Conservation (phyloP, 35 echinoderm and acorn worm species). For the Eucidaris tribuloides region DNA sequence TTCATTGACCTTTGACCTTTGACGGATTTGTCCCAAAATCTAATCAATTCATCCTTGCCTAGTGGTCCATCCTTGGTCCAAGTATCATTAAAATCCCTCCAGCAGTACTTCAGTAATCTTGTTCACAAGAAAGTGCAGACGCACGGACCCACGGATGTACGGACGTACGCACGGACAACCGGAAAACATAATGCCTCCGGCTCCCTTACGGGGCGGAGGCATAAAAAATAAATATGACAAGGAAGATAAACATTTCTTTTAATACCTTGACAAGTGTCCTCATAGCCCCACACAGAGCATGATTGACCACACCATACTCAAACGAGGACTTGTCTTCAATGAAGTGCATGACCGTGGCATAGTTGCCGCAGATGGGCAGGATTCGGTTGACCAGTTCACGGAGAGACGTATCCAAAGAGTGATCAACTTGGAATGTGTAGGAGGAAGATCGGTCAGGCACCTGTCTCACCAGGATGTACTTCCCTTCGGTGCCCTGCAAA, state of each 20-base stretch:
- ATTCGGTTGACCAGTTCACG: constrained; percentile 81
- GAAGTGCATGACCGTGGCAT: constrained; percentile 79
- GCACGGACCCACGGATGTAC: too few species aligned
- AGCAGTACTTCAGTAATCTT: too few species aligned
- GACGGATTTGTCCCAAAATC: too few species aligned
- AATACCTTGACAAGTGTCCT: constrained; percentile 89
- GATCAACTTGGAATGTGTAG: constrained; percentile 72
- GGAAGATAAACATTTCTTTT: neutral
- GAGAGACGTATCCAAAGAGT: constrained; percentile 75
- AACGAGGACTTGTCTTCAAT: constrained; percentile 95
- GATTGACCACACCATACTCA: constrained; percentile 98
- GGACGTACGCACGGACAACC: too few species aligned
- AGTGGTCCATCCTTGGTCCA: too few species aligned
- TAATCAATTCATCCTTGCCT: too few species aligned
- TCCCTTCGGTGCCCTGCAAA: constrained; percentile 79
- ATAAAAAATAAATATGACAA: neutral
- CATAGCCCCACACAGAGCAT: constrained; percentile 93
- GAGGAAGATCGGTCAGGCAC: constrained; percentile 12
- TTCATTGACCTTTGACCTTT: too few species aligned
- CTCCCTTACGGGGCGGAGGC: too few species aligned
- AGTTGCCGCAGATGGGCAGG: constrained; percentile 84
- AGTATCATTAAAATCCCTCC: too few species aligned
- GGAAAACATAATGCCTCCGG: too few species aligned
- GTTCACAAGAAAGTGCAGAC: too few species aligned
- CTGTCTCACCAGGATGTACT: constrained; percentile 57